Evolutionary conservation across 2,888 invertebrate genomes (phyloP).

Genomic region (Timema cristinae): DNA sequence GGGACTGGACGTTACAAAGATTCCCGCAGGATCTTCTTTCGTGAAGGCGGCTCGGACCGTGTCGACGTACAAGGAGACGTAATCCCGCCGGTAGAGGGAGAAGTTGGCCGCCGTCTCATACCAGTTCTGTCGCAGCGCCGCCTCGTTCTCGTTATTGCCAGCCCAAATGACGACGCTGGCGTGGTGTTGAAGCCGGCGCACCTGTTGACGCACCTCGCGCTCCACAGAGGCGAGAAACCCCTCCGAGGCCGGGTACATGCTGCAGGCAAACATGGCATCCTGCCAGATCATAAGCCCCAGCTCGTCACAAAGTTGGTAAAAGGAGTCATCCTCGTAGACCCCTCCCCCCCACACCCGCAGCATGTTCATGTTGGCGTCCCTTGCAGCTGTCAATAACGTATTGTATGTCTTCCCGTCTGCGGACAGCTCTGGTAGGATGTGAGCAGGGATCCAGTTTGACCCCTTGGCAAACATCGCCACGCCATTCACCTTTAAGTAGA

Average conservation of each 20-base stretch:
- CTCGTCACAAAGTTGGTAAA: slow-evolving; percentile 83
- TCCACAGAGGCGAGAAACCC: slow-evolving; percentile 70
- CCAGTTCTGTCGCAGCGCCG: slow-evolving; percentile 80
- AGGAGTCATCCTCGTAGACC: slow-evolving; percentile 83
- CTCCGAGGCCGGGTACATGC: slow-evolving; percentile 80
- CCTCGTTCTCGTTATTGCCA: slow-evolving; percentile 97
- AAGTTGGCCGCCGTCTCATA: slow-evolving; percentile 47
- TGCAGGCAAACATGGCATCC: slow-evolving; percentile 95
- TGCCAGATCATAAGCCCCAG: slow-evolving; percentile 95
- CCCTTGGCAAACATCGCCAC: slow-evolving; percentile 91
- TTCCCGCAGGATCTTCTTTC: slow-evolving; percentile 57
- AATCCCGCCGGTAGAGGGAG: slow-evolving; percentile 60
- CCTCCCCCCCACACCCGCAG: slow-evolving; percentile 99
- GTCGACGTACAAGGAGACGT: slow-evolving; percentile 65
- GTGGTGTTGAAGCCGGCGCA: slow-evolving; percentile 77
- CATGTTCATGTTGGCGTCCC: slow-evolving; percentile 83
- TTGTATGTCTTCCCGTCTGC: slow-evolving; percentile 54
- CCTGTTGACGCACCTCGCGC: slow-evolving; percentile 75
- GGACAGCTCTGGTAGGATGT: slow-evolving; percentile 74
- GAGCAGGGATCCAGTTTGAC: slow-evolving; percentile 88
- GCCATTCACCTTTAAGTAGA: slow-evolving; percentile 84
- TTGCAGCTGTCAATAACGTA: slow-evolving; percentile 63
- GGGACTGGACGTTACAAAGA: slow-evolving; percentile 85
- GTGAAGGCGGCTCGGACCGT: slow-evolving; percentile 65
- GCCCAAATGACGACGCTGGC: slow-evolving; percentile 86